Evolutionary conservation across 2,888 invertebrate species (phyloP), one percentile per base, ranked within the genome.

Genomic region (Philopedon plagiatum): DNA sequence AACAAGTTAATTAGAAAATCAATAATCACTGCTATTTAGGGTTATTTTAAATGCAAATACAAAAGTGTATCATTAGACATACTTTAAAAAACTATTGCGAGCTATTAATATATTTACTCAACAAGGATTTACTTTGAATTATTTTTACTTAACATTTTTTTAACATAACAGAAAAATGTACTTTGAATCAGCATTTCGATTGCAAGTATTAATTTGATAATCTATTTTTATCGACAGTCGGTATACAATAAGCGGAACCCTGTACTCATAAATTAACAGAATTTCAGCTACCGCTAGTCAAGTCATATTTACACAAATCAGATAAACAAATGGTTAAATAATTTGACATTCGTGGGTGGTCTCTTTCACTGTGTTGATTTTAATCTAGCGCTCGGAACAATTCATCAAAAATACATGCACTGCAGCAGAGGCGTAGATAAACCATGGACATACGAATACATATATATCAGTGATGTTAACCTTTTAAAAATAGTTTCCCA

Each of bases 251-350:
- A 63, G 51, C 37, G 34, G 26, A 21, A 37, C 51, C 32, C 9
- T 5, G 21, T n/a, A 29, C 62, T 26, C 51, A 51, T 63, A 51
- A 63, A 63, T 63, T 63, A 63, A 19, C 37, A 63, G 62, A 49
- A 63, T 34, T 51, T n/a, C 13, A 34, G 62, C 51, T 63, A 51
- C 34, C 34, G 37, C 62, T 37, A 63, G 37, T 63, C 49, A 63
- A 63, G 62, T 63, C 51, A 49, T 49, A 63, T 63, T 63, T 63
- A 63, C 37, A 63, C 49, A 49, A 51, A 63, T 63, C 62, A 63
- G 49, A 51, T 63, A 51, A 63, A 51, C 51, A 63, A 63, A 51
- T 51, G 34, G 51, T 51, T 51, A 51, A 63, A 63, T 63, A 63
- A 51, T 63, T 63, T 63, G 62, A 21, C 37, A 37, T 13, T 37